These are phyloP conservation scores for Trachelus iudaicus DNA, from an alignment of 2,888 invertebrate species.

Conservation along the genomic window DNA sequence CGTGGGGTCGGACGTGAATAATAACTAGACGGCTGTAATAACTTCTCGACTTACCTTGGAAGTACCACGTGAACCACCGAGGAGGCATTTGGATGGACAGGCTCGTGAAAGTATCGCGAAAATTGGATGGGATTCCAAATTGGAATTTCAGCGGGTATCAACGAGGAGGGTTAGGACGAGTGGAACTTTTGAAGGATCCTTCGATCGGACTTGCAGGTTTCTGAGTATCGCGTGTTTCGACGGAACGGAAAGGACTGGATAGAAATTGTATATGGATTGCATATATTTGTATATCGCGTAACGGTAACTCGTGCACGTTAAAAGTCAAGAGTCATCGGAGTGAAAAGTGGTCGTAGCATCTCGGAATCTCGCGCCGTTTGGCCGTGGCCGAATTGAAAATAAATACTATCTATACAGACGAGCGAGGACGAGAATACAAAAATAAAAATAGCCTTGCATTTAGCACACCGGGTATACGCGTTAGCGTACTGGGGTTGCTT, in stretches of 20 bases:
- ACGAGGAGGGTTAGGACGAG: background rate
- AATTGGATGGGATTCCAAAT: background rate
- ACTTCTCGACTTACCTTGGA: background rate
- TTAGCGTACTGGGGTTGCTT: slow-evolving; percentile 42
- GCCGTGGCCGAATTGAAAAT: slow-evolving; percentile 64
- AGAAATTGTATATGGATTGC: background rate
- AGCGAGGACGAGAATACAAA: slow-evolving; percentile 26
- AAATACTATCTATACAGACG: slow-evolving; percentile 43
- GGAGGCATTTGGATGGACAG: background rate
- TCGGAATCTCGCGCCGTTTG: slow-evolving; percentile 35
- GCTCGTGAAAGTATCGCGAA: background rate
- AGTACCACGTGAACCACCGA: background rate
- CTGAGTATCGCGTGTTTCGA: background rate
- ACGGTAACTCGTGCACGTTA: background rate
- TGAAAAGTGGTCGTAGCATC: background rate
- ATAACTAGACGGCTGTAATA: background rate
- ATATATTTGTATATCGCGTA: background rate
- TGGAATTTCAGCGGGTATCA: background rate
- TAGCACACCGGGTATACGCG: slow-evolving; percentile 45
- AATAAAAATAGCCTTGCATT: slow-evolving; percentile 55
- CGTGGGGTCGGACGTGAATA: background rate
- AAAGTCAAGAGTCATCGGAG: background rate
- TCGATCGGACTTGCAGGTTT: background rate
- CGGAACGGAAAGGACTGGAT: background rate
- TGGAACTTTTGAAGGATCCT: background rate